phyloP scores from a whole-genome alignment of 2,113 vertebrate species.

The Microcebus lehilahytsara region DNA sequence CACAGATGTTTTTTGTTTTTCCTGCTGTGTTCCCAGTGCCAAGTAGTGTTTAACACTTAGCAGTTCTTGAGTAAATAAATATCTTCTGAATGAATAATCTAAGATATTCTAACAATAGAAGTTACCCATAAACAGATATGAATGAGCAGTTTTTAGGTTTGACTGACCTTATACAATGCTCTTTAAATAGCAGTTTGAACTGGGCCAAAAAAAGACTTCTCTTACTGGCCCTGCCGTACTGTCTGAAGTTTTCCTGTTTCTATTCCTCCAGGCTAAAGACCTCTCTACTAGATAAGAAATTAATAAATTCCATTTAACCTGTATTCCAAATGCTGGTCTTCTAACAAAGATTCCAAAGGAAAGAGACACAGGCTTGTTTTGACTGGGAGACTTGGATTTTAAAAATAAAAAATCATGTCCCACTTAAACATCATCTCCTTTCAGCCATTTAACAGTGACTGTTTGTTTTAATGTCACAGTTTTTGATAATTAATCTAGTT shows the following conservation, averaged over 20 bases:
- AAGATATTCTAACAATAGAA: not conserved
- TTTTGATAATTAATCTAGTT: not conserved
- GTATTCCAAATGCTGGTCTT: not conserved
- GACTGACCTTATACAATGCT: not conserved
- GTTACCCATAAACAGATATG: not conserved
- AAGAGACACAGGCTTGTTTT: not conserved
- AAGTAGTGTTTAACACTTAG: not conserved
- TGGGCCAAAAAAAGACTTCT: not conserved
- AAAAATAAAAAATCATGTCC: not conserved
- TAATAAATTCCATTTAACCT: not conserved
- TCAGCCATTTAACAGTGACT: not conserved
- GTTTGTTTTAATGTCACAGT: slow-evolving; percentile 11
- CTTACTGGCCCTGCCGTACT: not conserved
- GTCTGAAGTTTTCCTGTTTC: not conserved
- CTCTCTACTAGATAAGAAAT: not conserved
- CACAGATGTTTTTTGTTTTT: not conserved
- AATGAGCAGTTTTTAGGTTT: not conserved
- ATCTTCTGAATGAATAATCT: not conserved
- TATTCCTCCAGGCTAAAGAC: not conserved
- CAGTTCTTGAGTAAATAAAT: slow-evolving; percentile 25
- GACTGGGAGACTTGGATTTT: not conserved
- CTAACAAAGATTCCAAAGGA: slow-evolving; percentile 23
- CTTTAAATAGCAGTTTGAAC: slow-evolving; percentile 39
- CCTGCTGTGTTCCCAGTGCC: not conserved
- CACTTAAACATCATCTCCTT: not conserved